Evolutionary conservation across 37 sponge, comb jelly and placozoan species (phyloP), one percentile per base, ranked within the genome.

Genomic region (Cliona cf. orientalis): DNA sequence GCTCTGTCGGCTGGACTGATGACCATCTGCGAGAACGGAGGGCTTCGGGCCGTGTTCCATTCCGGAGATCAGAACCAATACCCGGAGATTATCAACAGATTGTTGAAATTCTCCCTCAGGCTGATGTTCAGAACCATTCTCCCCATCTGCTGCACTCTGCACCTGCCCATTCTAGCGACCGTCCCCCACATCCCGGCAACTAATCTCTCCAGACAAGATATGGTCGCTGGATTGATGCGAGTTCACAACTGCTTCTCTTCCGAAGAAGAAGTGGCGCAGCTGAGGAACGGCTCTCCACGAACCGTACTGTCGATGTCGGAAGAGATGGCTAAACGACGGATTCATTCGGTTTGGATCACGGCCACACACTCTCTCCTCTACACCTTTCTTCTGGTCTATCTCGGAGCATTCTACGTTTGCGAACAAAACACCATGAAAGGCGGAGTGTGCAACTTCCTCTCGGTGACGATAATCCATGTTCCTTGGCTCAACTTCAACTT

Each of bases 1-100:
- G 60, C 61, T 19, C 57, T 75, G 19, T n/a, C 58, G 5, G 56
- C 5, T 6, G 36, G 58, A 1, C 41, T 75, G 3, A 53, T 55
- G 76, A 59, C 42, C 42, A 58, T 75, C 25, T 75, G 76, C 37
- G 76, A 75, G 19, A 34, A 75, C 42, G 76, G 76, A 14, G 76
- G 76, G 3, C 39, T 75, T 21, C 62, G 22, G 1, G 41, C 12
- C 37, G 72, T 71, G 17, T 71, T 71, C 49, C 5, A 41, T 45
- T 25, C 42, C 5, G 6, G 19, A 5, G 68, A 67, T 5, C 12
- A 21, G 26, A 36, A 25, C 1, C 23, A 26, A 62, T 61, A 61
- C 26, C 49, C 28, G 9, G 76, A 58, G n/a, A 7, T 59, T 9
- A 14, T 56, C 25, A 25, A 38, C 37, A 29, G 76, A 37, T 33